These are phyloP conservation scores for Spongilla lacustris DNA, from an alignment of 37 sponge, comb jelly and placozoan species.

Conservation along the genomic window DNA sequence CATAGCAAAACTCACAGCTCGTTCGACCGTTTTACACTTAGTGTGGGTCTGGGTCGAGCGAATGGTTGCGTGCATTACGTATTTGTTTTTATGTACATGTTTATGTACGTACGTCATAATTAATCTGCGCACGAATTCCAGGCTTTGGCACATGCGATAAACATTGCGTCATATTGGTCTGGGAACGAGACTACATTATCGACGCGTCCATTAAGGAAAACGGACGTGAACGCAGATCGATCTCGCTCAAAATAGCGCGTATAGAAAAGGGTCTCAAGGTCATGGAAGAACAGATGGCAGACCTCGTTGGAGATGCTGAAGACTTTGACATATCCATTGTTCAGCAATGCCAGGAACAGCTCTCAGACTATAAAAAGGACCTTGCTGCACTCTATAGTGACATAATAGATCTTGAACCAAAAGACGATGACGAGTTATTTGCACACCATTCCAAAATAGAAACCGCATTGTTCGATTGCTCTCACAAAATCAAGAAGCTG, in stretches of 20 bases:
- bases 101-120: too few species aligned
- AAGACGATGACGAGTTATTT: constrained; percentile 3
- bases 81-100: too few species aligned
- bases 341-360: constrained; percentile 22
- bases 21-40: too few species aligned
- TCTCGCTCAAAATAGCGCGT: constrained; percentile 25
- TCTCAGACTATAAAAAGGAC: constrained; percentile 49
- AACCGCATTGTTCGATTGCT: constrained; percentile 17
- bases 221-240: constrained; percentile 3
- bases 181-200: too few species aligned
- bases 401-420: neutral
- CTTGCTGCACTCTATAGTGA: constrained; percentile 33
- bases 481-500: neutral
- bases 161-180: too few species aligned
- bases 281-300: neutral
- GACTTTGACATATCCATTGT: constrained; percentile 19
- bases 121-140: too few species aligned
- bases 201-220: neutral
- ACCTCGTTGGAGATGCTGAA: neutral
- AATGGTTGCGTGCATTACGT: too few species aligned
- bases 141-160: too few species aligned
- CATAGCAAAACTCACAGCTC: too few species aligned
- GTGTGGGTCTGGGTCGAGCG: too few species aligned
- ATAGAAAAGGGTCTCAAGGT: neutral
- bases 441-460: constrained; percentile 13